Base-by-base conservation (phyloP, 2,797 vertebrate species). In the Champsocephalus gunnari region DNA sequence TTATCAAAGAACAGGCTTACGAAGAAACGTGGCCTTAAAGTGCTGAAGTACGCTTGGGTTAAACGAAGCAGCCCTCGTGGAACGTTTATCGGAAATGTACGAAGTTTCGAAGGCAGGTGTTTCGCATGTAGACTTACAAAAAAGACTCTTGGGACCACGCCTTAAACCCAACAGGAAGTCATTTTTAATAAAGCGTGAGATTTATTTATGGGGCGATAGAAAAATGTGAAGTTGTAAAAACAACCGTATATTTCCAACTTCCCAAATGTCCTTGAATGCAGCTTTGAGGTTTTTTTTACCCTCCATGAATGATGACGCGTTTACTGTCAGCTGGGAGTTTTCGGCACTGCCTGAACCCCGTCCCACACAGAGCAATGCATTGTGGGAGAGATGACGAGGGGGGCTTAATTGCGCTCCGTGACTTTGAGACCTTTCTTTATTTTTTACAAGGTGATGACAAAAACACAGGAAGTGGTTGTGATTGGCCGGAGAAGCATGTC, bases 401-500 rank as follows among this genome's bases (percentile, higher is more conserved):
- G 76, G 77, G 76, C 32, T 0, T 34, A 13, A n/a, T 8, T 16
- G 44, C 24, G 71, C 77, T 81, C 53, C 17, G 41, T 74, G 63
- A 84, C 55, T 64, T 77, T 56, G 16, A 66, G 62, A 32, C 77
- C 62, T 28, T 38, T 38, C 34, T 38, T 38, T 38, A 9, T 69
- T 72, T 68, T 68, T 38, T 3, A 16, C 38, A 28, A 6, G 49
- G 72, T 4, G 43, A 65, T n/a, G 63, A 89, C 61, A 38, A 38
- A 77, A 64, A 69, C 32, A 21, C 8, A 11, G 49, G 49, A 73
- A 34, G 41, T 73, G 67, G 66, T 82, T 66, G 71, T 79, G 88
- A 81, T 87, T 85, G 89, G 82, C 63, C 53, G 2, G 61, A 73
- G 80, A 44, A 73, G 66, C 17, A 32, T 71, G 57, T 76, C 66